A percentile compares a stretch with the other conserved stretches of the same genome.
phyloP scores from a whole-genome alignment of 2,888 invertebrate species.

The Troides helena region DNA sequence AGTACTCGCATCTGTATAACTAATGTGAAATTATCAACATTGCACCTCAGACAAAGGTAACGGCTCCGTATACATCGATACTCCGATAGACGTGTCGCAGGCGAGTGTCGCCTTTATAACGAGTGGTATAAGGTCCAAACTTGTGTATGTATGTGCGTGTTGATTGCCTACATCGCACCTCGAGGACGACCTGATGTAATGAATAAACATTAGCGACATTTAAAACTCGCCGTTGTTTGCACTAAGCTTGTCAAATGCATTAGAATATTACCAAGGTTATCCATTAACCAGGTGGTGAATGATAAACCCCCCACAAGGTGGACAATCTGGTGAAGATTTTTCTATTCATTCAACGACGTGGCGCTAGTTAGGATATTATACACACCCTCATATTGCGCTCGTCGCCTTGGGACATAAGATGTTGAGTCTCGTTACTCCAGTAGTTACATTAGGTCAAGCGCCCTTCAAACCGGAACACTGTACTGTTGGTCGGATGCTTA shows the following conservation, averaged over 20 bases:
- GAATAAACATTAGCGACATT: conserved; percentile 26
- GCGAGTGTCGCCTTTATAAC: background rate
- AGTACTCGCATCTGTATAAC: background rate
- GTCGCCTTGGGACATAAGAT: no score
- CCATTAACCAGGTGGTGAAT: no score
- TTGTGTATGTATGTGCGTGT: background rate
- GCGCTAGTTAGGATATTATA: no score
- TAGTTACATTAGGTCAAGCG: no score
- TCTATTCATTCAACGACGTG: no score
- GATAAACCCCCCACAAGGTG: no score
- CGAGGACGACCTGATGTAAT: conserved; percentile 22
- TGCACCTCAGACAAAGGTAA: conserved; percentile 13
- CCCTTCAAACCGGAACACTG: no score
- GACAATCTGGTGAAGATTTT: no score
- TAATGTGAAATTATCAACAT: background rate
- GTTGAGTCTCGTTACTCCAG: no score
- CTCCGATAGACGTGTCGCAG: background rate
- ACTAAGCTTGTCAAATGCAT: conserved; percentile 10
- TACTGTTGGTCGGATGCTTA: no score
- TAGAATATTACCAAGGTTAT: no score
- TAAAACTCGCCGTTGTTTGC: conserved; percentile 13
- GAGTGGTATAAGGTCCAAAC: background rate
- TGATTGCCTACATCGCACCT: conserved; percentile 16
- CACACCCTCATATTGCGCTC: no score
- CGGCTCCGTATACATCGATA: conserved; percentile 1